These are phyloP conservation scores for Apis cerana DNA, from an alignment of 1,140 invertebrate genomes.

Conservation along the genomic window DNA sequence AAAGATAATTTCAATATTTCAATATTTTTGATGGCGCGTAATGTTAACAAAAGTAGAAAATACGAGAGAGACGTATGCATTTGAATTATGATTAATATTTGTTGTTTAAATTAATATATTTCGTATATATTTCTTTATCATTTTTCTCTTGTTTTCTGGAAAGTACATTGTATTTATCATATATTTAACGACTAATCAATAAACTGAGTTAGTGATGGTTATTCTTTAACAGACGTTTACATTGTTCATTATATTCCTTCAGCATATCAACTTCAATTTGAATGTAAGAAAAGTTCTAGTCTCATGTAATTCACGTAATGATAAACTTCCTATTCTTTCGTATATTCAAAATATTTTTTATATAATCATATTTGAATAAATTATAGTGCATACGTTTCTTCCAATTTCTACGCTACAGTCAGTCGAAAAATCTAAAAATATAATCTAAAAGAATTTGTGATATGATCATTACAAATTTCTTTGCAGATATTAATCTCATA, in stretches of 20 bases:
- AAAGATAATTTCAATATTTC: neutral
- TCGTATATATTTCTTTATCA: neutral
- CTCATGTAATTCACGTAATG: neutral
- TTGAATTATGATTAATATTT: conserved; percentile 5
- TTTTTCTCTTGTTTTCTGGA: neutral
- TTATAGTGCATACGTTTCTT: conserved; percentile 60
- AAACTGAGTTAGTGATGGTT: conserved; percentile 13
- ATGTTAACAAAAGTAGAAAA: conserved; percentile 9
- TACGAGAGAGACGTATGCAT: conserved; percentile 64
- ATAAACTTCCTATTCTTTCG: neutral
- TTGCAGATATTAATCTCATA: conserved; percentile 20
- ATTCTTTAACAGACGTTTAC: neutral
- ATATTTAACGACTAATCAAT: conserved; percentile 29
- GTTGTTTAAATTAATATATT: conserved; percentile 36
- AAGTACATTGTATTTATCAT: conserved; percentile 22
- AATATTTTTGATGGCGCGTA: neutral
- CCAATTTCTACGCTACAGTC: neutral
- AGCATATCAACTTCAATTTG: neutral
- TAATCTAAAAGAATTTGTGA: neutral
- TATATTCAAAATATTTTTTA: neutral
- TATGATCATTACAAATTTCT: neutral
- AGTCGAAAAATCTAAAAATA: neutral
- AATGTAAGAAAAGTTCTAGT: conserved; percentile 26
- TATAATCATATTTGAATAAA: neutral
- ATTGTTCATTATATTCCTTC: neutral